Evolutionary conservation across 2,888 invertebrate species (phyloP).

Genomic region (Nyleta sp.): DNA sequence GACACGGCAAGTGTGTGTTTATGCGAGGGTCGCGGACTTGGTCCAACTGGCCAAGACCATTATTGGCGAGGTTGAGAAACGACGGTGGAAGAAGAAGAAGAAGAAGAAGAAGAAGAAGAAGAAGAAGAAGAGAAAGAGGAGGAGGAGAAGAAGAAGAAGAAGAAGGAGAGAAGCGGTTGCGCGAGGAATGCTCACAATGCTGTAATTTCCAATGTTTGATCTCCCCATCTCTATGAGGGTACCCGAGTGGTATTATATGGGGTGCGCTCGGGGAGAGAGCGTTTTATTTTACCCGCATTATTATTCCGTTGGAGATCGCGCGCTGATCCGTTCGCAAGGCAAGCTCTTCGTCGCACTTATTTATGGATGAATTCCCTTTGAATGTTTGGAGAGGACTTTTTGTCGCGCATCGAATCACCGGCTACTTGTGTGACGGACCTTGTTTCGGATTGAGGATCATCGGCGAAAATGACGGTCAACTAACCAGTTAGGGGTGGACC

Average conservation of each 20-base stretch:
- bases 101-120: conserved; percentile 38
- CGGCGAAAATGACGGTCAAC: conserved; percentile 22
- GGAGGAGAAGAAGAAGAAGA: conserved; percentile 42
- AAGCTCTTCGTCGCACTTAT: conserved; percentile 75
- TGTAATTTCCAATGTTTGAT: conserved; percentile 81
- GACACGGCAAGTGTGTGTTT: conserved; percentile 75
- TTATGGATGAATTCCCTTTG: conserved; percentile 82
- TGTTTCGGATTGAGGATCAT: conserved; percentile 34
- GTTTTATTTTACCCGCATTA: conserved; percentile 82
- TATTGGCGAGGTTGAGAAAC: conserved; percentile 70
- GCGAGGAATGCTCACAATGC: conserved; percentile 80
- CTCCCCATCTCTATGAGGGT: conserved; percentile 78
- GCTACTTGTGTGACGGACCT: too few relatives aligned
- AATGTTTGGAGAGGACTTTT: conserved; percentile 73
- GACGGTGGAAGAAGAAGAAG: conserved; percentile 55
- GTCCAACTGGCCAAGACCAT: conserved; percentile 67
- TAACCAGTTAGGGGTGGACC: neutral
- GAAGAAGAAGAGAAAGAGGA: conserved; percentile 65
- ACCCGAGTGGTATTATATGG: conserved; percentile 73
- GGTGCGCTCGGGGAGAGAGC: conserved; percentile 71
- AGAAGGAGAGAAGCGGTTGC: conserved; percentile 57
- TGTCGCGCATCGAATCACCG: conserved; percentile 48
- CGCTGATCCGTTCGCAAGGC: conserved; percentile 78
- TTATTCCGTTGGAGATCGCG: conserved; percentile 82
- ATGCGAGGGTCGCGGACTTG: conserved; percentile 69